Base-by-base conservation (phyloP, 2,797 vertebrate species). In the Chromis chromis region DNA sequence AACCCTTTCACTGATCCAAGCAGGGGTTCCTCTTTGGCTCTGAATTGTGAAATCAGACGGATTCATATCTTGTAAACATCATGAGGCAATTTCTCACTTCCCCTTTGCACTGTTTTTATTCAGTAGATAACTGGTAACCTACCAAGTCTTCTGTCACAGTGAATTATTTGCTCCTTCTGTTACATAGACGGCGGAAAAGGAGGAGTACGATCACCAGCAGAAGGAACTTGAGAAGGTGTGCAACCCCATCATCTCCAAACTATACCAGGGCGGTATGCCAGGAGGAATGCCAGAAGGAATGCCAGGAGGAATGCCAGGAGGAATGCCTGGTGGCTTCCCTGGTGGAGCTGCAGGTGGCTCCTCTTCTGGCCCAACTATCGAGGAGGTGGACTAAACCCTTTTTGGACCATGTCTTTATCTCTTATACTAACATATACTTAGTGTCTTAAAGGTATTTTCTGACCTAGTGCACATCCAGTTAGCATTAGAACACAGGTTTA, bases 151-250 rank as follows among this genome's bases (percentile, higher is more conserved):
- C 9, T 53, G 0, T 42, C n/a, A 59, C n/a, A 63, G n/a, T 44
- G 0, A 46, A 31, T 46, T 49, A 31, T 74, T 53, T 67, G 4
- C 64, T 61, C 1, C 7, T 61, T 80, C 33, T 78, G 27, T 89
- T 49, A 36, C 17, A 2, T 69, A 96, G 94, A 95, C 76, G 2
- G 95, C 94, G 68, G 95, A 96, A 68, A 96, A 95, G 76, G 95
- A 96, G 0, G 95, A 96, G 73, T 96, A 94, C 1, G 95, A 95
- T 7, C 94, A 95, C 84, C 94, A 95, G 70, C 94, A 95, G 86
- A 96, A 95, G 75, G 95, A 96, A 81, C 83, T 96, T n/a, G 95
- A 96, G 82, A 96, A 95, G 72, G 90, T 95, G 59, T 95, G 93
- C 84, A 95, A 95, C 79, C 95, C 95, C 53, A 93, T 96, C 54